A percentile compares a stretch with the other conserved stretches of the same genome.
Conservation (phyloP, 2,113 vertebrate genomes). For the Carassius gibelio region DNA sequence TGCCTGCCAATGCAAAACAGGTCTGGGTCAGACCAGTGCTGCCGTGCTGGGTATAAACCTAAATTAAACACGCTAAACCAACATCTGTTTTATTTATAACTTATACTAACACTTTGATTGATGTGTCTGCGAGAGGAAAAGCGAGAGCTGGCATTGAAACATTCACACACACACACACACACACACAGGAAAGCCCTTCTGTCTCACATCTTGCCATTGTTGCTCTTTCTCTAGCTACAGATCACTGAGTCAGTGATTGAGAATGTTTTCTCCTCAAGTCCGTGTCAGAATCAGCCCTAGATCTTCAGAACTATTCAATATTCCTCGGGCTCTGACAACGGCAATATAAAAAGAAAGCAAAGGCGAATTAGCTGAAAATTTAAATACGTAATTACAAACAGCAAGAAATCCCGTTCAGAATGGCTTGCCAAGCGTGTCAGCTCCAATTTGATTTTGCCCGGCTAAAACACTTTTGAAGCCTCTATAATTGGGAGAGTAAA, state of each 20-base stretch:
- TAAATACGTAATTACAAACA: slow-evolving; percentile 80
- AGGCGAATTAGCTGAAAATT: slow-evolving; percentile 65
- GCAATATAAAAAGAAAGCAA: slow-evolving; percentile 32
- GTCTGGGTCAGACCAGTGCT: slow-evolving; percentile 76
- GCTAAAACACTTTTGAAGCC: slow-evolving; percentile 79
- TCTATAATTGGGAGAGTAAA: slow-evolving; percentile 68
- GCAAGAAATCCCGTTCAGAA: slow-evolving; percentile 77
- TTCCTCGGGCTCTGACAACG: slow-evolving; percentile 45
- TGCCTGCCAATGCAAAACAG: slow-evolving; percentile 89
- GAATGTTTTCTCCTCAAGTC: slow-evolving; percentile 48
- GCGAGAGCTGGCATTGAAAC: background rate
- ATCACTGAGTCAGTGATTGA: slow-evolving; percentile 54
- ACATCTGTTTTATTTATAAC: slow-evolving; percentile 37
- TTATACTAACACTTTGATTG: slow-evolving; percentile 1
- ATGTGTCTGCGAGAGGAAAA: slow-evolving; percentile 2
- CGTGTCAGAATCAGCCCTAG: slow-evolving; percentile 53
- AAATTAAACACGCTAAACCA: slow-evolving; percentile 62
- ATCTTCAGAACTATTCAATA: slow-evolving; percentile 58
- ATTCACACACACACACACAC: slow-evolving; percentile 13
- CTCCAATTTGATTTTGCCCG: slow-evolving; percentile 79
- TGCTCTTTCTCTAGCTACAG: slow-evolving; percentile 44
- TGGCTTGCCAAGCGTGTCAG: slow-evolving; percentile 81
- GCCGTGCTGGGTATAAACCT: slow-evolving; percentile 43
- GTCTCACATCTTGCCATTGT: slow-evolving; percentile 44
- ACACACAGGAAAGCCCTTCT: slow-evolving; percentile 16